Evolutionary conservation across 2,113 vertebrate genomes (phyloP), one percentile per base, ranked within the genome.

Genomic region (Pachypanchax playfairii): DNA sequence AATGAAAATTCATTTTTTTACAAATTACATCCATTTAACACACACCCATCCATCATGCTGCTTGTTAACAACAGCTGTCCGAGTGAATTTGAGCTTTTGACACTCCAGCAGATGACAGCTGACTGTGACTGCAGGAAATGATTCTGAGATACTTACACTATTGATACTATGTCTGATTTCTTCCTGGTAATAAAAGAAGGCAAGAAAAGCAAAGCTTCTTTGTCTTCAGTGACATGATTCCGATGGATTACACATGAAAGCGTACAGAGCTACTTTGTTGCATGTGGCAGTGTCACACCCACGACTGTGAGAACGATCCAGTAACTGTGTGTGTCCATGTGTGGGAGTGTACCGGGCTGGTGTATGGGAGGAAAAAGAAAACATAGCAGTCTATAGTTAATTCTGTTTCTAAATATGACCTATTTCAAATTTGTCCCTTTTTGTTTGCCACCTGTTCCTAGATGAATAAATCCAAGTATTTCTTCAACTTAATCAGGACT

Each of bases 31-130:
- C 54, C 31, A 10, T 78, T 42, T 71, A 75, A 61, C 69, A 70
- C 42, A n/a, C 8, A 12, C 59, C 65, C 70, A 69, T 70, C 71
- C 36, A 73, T 75, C 75, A 60, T 55, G 54, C 75, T 63, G 25
- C 72, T 56, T 14, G 44, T 52, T 81, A 64, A 58, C 61, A 78
- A 52, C 67, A 75, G 78, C 77, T 76, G 79, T 76, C 84, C 41
- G 26, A 20, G 52, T 20, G 48, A 31, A 44, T 82, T 70, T 50
- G 20, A 52, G 41, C 46, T 41, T 67, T 62, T 15, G 4, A 13
- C 33, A 42, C 25, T 21, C 18, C 43, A 54, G 33, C 36, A 36
- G 69, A 67, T 24, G 31, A 59, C 36, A 70, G 51, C 64, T 56
- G 68, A 66, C 55, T 58, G 39, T 57, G 62, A 77, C 39, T 60